A percentile compares a stretch with the other conserved stretches of the same genome.
These are phyloP conservation scores for Pycnomerus fuliginosus DNA, from an alignment of 2,888 invertebrate species.

Conservation along the genomic window DNA sequence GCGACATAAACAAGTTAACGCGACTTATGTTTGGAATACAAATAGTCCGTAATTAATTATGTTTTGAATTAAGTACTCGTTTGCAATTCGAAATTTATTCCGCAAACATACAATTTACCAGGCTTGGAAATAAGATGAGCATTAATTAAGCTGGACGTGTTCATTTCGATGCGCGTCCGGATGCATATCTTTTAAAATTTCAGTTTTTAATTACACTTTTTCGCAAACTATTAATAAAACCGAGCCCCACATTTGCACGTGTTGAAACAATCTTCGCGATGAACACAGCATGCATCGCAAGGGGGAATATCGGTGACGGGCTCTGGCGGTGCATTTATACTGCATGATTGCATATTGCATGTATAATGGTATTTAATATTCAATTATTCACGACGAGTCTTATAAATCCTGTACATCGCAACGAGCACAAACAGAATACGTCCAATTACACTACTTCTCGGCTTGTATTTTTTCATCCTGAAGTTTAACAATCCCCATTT, in stretches of 20 bases:
- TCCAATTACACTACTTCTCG: slow-evolving; percentile 25
- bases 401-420: slow-evolving; percentile 36
- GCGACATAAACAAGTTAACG: slow-evolving; percentile 23
- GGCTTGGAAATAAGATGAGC: slow-evolving; percentile 22
- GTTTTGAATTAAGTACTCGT: slow-evolving; percentile 20
- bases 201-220: too few species aligned
- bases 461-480: too few species aligned
- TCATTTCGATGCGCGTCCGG: too few species aligned
- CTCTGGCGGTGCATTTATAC: slow-evolving; percentile 28
- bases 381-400: slow-evolving; percentile 39
- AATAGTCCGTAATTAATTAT: slow-evolving; percentile 24
- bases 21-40: slow-evolving; percentile 26
- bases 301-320: slow-evolving; percentile 8
- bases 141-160: slow-evolving; percentile 22
- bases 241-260: slow-evolving; percentile 17
- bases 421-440: slow-evolving; percentile 31
- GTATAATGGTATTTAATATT: slow-evolving; percentile 37
- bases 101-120: slow-evolving; percentile 26
- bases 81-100: slow-evolving; percentile 25
- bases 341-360: slow-evolving; percentile 38
- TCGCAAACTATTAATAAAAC: neutral
- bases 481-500: too few species aligned
- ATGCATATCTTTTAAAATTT: slow-evolving; percentile 15
- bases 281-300: slow-evolving; percentile 3
- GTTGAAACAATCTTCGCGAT: slow-evolving; percentile 16